Evolutionary conservation across 2,113 vertebrate genomes (phyloP).

Genomic region (Plestiodon gilberti): DNA sequence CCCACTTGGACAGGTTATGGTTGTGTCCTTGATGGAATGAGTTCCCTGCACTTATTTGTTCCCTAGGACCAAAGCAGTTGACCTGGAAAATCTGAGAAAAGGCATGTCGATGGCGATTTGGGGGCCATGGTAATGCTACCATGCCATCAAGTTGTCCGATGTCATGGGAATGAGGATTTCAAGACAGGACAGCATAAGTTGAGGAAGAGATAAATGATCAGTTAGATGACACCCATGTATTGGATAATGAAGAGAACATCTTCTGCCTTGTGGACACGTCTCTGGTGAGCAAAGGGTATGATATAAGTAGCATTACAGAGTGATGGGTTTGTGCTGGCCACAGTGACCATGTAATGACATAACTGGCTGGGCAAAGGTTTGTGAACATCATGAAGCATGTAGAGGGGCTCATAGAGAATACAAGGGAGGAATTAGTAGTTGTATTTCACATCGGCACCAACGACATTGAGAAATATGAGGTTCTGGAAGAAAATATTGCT

Average conservation of each 20-base stretch:
- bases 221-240: not conserved
- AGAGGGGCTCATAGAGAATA: no score
- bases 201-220: not conserved
- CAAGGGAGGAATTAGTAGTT: not conserved
- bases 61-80: not conserved
- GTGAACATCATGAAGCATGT: not conserved
- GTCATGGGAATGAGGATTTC: not conserved
- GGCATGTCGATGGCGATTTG: not conserved
- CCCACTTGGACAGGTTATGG: no score
- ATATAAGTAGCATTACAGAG: not conserved
- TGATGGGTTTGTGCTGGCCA: not conserved
- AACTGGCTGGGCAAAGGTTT: not conserved
- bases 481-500: not conserved
- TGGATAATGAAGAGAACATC: not conserved
- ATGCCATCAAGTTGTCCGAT: not conserved
- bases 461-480: not conserved
- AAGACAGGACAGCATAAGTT: not conserved
- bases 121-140: not conserved
- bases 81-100: not conserved
- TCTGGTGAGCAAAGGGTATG: not conserved
- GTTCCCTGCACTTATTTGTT: not conserved
- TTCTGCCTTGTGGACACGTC: not conserved
- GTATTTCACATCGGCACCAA: not conserved
- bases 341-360: not conserved
- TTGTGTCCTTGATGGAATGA: not conserved